Base-by-base conservation (phyloP, 2,888 invertebrate species). In the Steromphala cineraria region DNA sequence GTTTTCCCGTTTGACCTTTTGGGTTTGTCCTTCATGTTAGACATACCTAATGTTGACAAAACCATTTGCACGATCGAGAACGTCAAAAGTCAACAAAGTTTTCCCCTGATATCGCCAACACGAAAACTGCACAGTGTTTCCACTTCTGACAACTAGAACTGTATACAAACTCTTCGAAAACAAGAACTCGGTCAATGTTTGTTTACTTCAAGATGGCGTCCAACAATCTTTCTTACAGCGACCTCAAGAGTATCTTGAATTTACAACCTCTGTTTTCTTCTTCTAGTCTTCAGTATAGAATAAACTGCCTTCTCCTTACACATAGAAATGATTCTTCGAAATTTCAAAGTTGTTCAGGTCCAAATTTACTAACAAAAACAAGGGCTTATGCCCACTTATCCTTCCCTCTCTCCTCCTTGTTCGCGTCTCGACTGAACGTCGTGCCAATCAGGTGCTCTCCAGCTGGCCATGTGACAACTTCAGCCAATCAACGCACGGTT, bases 1-100 rank as follows among this genome's bases (percentile, higher is more conserved):
- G 19, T 31, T 21, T 19, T 46, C 71, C 53, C 76, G 36, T 76
- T 76, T 76, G 76, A 76, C 76, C 76, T 76, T 55, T 55, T 76
- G 2, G 31, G 40, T 31, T 76, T 76, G 76, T 76, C 76, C 79
- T 74, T 79, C 13, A 74, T 56, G 53, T 56, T 79, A 19, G 79
- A 71, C 79, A 79, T 79, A 56, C 24, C 56, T 10, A 56, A 40
- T 74, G 74, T 79, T 74, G 79, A 79, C 75, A 79, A 52, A 55
- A 79, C 79, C 79, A 79, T 79, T 79, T 79, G 56, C 55, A 53
- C 15, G 71, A 71, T 71, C 71, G 36, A 8, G n/a, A 8, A 71
- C 71, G 10, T 19, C 31, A 71, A 71, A 15, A 36, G 36, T 15
- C 40, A 71, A 71, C 4, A 31, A 36, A 36, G 36, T 10, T 36